Evolutionary conservation across 2,113 vertebrate genomes (phyloP), one percentile per base, ranked within the genome.

Genomic region (Plestiodon gilberti): DNA sequence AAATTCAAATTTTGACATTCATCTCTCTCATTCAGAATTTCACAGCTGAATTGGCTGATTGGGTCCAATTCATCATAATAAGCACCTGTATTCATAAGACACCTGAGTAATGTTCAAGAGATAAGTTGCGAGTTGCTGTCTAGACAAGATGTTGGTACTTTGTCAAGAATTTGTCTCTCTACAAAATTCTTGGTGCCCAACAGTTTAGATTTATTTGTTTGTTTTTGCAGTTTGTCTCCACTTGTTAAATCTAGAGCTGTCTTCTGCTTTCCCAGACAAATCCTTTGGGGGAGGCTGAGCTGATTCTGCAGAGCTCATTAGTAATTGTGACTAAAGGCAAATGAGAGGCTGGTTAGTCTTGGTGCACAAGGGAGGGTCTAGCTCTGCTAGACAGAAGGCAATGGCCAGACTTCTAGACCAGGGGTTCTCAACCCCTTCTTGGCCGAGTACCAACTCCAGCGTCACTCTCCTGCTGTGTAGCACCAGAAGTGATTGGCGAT

Each of bases 281-380:
- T 9, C 23, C 40, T 30, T 6, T 40, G 1, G 62, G n/a, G 69
- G 70, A 82, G 0, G 22, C 0, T 38, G 23, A n/a, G 8, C 38
- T 3, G n/a, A 73, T 38, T 25, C 61, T 55, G 81, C 43, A 69
- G 80, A 7, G 81, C 86, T 91, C 88, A 62, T 43, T 74, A 86
- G 9, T 76, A 28, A 33, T 52, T 52, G n/a, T 67, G 35, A 17
- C 38, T 1, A 69, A 59, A 35, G 22, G 0, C 15, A 28, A 18
- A 25, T 7, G 48, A 69, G 40, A 1, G 5, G 28, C 30, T 35
- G 1, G 22, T 38, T 20, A 28, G 22, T 30, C 48, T 30, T 6
- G 1, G 28, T 75, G 48, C 52, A 3, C 15, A 14, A 18, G 28
- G 43, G 15, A 33, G 28, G 20, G 40, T 23, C 22, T 6, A 65